phyloP scores from a whole-genome alignment of 1,140 invertebrate species.

The Oreohelix idahoensis region DNA sequence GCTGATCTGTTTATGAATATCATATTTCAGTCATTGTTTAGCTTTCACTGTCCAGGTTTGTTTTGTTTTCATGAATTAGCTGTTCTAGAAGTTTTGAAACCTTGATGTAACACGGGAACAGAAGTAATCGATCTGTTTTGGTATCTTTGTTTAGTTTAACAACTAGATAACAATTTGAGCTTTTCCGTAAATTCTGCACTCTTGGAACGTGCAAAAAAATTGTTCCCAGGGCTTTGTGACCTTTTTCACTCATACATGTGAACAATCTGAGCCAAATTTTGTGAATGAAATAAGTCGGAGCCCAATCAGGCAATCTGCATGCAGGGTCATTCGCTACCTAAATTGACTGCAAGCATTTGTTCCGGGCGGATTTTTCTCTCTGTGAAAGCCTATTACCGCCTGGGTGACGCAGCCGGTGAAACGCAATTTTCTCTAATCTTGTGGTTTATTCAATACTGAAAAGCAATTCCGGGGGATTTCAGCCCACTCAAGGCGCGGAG shows the following conservation, averaged over 20 bases:
- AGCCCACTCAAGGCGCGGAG: conserved; percentile 23
- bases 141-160: too few relatives aligned
- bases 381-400: conserved; percentile 48
- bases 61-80: too few relatives aligned
- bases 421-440: conserved; percentile 51
- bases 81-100: too few relatives aligned
- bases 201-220: too few relatives aligned
- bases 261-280: background rate
- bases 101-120: too few relatives aligned
- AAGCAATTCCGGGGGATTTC: conserved; percentile 47
- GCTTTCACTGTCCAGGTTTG: too few relatives aligned
- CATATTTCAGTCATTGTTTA: too few relatives aligned
- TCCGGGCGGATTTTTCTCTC: conserved; percentile 39
- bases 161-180: too few relatives aligned
- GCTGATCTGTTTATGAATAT: too few relatives aligned
- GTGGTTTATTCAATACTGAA: conserved; percentile 52
- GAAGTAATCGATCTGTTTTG: too few relatives aligned
- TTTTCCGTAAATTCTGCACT: too few relatives aligned
- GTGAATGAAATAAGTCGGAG: conserved; percentile 15
- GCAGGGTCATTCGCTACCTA: conserved; percentile 47
- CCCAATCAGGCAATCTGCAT: conserved; percentile 45
- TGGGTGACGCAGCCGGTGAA: conserved; percentile 47
- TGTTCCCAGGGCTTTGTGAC: too few relatives aligned
- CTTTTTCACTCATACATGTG: background rate
- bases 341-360: conserved; percentile 49